Conservation (phyloP, 2,888 invertebrate genomes). For the Hartigia nigra region DNA sequence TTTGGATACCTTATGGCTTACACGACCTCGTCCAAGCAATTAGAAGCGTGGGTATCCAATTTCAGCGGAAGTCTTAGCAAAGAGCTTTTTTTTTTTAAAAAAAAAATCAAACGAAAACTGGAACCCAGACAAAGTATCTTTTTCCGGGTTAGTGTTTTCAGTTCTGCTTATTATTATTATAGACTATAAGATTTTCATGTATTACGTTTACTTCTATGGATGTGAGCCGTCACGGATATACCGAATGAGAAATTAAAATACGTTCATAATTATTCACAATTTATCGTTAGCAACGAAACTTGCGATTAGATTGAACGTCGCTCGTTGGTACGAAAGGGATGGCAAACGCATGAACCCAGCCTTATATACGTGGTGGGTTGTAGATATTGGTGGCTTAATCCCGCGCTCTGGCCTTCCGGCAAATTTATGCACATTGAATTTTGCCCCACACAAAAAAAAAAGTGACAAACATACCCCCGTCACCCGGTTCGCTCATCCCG, state of each 20-base stretch:
- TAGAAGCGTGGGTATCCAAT: constrained; percentile 47
- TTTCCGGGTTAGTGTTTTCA: not conserved
- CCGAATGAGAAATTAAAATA: not conserved
- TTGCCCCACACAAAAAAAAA: constrained; percentile 16
- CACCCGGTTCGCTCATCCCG: constrained; percentile 21
- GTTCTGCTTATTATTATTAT: not conserved
- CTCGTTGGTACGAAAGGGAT: not conserved
- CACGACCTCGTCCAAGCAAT: constrained; percentile 38
- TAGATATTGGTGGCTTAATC: constrained; percentile 20
- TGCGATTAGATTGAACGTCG: not conserved
- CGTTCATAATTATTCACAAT: not conserved
- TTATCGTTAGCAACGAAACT: not conserved
- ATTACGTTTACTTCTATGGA: not conserved
- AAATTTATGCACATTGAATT: constrained; percentile 25
- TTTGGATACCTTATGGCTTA: constrained; percentile 20
- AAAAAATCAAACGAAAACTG: not conserved
- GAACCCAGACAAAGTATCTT: not conserved
- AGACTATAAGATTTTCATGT: not conserved
- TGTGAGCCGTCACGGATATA: not conserved
- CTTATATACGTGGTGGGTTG: not conserved
- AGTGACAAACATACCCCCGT: constrained; percentile 22
- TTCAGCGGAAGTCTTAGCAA: constrained; percentile 21
- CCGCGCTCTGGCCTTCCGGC: constrained; percentile 5
- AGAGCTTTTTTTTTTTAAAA: not conserved
- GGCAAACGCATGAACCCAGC: not conserved